Evolutionary conservation across 2,797 vertebrate species (phyloP).

Genomic region (Phrynocephalus forsythii): DNA sequence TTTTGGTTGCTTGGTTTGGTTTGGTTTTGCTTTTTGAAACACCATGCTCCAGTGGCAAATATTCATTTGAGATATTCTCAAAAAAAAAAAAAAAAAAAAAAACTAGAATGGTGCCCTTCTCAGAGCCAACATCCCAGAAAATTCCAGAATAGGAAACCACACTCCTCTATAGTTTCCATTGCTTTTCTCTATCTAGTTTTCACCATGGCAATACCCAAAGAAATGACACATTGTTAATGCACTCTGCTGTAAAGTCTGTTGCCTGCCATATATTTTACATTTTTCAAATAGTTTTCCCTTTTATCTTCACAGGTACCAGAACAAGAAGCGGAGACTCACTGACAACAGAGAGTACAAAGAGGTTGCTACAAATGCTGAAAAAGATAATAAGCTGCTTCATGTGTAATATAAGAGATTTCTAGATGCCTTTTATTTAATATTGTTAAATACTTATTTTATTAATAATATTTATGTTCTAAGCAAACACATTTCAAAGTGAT

Average conservation of each 20-base stretch:
- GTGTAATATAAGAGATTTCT: slow-evolving; percentile 38
- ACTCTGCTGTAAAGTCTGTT: too few species aligned
- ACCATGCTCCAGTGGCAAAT: background rate
- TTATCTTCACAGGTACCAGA: slow-evolving; percentile 73
- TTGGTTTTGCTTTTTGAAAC: too few species aligned
- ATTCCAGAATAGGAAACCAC: background rate
- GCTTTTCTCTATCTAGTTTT: background rate
- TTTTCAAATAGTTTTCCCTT: background rate
- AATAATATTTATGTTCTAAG: slow-evolving; percentile 75
- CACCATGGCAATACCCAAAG: background rate
- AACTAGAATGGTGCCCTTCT: too few species aligned
- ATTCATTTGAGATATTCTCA: background rate
- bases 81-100: too few species aligned
- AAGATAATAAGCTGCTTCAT: slow-evolving; percentile 42
- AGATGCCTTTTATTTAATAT: slow-evolving; percentile 49
- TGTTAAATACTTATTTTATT: slow-evolving; percentile 72
- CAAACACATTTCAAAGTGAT: slow-evolving; percentile 59
- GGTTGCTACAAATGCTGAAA: slow-evolving; percentile 67
- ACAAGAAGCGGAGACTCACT: slow-evolving; percentile 67
- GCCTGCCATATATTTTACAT: background rate
- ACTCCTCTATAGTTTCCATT: background rate
- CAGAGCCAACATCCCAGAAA: background rate
- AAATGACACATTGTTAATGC: background rate
- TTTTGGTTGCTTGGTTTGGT: too few species aligned
- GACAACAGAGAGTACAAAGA: slow-evolving; percentile 72